Evolutionary conservation across 2,888 invertebrate genomes (phyloP).

Genomic region (Erebia ligea): DNA sequence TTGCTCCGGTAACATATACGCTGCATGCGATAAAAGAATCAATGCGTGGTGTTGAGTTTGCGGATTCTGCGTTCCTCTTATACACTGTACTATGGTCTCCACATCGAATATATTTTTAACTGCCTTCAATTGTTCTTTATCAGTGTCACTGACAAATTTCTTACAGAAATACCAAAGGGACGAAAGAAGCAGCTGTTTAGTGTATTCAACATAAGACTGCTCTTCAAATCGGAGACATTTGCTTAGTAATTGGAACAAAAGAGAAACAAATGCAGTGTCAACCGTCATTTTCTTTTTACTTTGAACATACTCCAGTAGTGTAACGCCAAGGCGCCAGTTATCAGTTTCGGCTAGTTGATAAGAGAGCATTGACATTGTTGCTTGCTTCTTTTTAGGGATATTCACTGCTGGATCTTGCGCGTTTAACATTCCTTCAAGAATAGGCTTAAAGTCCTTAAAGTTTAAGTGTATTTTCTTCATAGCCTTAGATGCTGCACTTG

Average conservation of each 20-base stretch:
- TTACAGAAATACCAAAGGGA: constrained; percentile 88
- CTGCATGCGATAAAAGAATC: constrained; percentile 90
- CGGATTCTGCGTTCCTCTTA: constrained; percentile 95
- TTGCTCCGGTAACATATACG: constrained; percentile 90
- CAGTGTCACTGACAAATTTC: constrained; percentile 75
- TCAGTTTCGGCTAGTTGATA: constrained; percentile 85
- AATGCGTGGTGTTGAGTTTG: constrained; percentile 98
- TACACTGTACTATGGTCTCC: constrained; percentile 92
- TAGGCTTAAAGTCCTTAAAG: constrained; percentile 82
- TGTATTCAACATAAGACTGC: constrained; percentile 92
- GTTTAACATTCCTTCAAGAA: constrained; percentile 84
- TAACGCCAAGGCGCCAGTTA: constrained; percentile 91
- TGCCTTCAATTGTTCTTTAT: constrained; percentile 68
- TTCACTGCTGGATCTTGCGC: constrained; percentile 66
- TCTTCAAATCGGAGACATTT: constrained; percentile 92
- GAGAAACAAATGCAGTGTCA: constrained; percentile 86
- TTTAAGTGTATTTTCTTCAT: constrained; percentile 87
- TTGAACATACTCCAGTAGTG: constrained; percentile 92
- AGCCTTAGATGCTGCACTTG: constrained; percentile 84
- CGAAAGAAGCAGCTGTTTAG: constrained; percentile 93
- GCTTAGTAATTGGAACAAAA: constrained; percentile 90
- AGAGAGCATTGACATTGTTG: constrained; percentile 72
- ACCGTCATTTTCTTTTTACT: constrained; percentile 91
- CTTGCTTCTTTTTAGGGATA: constrained; percentile 68
- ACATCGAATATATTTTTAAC: constrained; percentile 85